Conservation (phyloP, 2,113 vertebrate genomes). For the Pantherophis guttatus region DNA sequence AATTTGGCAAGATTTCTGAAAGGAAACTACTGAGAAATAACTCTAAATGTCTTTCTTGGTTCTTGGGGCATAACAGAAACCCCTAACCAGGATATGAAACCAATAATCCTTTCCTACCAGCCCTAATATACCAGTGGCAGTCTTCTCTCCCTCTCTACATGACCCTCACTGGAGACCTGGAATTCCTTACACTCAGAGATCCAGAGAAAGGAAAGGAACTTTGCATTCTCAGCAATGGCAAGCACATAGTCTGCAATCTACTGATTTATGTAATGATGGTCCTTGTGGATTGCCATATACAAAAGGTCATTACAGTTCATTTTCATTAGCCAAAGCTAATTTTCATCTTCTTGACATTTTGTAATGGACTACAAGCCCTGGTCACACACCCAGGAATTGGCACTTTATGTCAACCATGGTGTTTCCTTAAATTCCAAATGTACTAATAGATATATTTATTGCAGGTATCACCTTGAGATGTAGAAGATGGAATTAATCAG, state of each 20-base stretch:
- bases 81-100: background rate
- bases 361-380: background rate
- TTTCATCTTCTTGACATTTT: background rate
- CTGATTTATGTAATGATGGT: background rate
- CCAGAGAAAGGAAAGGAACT: background rate
- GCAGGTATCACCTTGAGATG: background rate
- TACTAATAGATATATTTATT: background rate
- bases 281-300: background rate
- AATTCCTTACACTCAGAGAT: background rate
- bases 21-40: background rate
- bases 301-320: background rate
- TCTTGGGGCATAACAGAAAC: background rate
- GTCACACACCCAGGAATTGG: background rate
- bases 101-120: background rate
- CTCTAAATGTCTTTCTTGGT: background rate
- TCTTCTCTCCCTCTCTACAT: background rate
- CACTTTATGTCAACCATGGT: background rate
- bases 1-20: background rate
- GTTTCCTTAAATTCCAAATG: background rate
- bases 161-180: background rate
- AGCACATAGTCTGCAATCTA: background rate
- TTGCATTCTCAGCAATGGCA: background rate
- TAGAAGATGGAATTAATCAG: background rate
- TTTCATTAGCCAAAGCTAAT: background rate
- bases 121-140: background rate